Evolutionary conservation across 2,888 invertebrate species (phyloP), one percentile per base, ranked within the genome.

Genomic region (Rhogogaster chlorosoma): DNA sequence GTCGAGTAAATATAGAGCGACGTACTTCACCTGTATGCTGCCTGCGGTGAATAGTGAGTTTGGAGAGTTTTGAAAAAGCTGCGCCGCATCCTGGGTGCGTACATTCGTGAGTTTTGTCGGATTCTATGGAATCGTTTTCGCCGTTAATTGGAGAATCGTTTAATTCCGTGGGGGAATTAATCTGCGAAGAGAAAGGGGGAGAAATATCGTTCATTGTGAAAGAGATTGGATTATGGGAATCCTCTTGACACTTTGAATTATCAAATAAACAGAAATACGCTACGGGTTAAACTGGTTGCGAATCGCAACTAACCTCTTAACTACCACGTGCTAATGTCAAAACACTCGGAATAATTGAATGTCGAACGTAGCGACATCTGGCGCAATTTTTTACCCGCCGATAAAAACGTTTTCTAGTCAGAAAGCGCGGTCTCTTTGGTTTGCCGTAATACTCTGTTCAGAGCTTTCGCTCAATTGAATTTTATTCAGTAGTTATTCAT

Each of bases 21-120:
- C 94, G 93, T 94, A 96, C 96, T 87, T 95, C 93, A 89, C 95
- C 95, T 1, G 94, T 94, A 88, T 96, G 96, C 53, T 93, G 92
- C 86, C 94, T 94, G 85, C 95, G 91, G 90, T 96, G 96, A 80
- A 95, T 94, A 61, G 94, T 93, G 84, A 96, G 92, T 88, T 95
- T 94, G 70, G 94, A 95, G 15, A 95, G 94, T 82, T 95, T 94
- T 85, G 92, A 92, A 87, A 95, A 96, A 38, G 91, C 91, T 36
- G 94, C 92, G 0, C 91, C 90, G 87, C 96, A 96, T 0, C 94
- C 94, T 26, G 88, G 87, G 86, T 94, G 92, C 18, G 91, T 91
- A 87, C 96, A 95, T 42, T 89, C 91, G 87, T 95, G 93, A 85
- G 92, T 94, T 84, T 91, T 90, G 5, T 67, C 84, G 1, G 85